Evolutionary conservation across 2,888 invertebrate genomes (phyloP), one percentile per base, ranked within the genome.

Genomic region (Polyploca ridens): DNA sequence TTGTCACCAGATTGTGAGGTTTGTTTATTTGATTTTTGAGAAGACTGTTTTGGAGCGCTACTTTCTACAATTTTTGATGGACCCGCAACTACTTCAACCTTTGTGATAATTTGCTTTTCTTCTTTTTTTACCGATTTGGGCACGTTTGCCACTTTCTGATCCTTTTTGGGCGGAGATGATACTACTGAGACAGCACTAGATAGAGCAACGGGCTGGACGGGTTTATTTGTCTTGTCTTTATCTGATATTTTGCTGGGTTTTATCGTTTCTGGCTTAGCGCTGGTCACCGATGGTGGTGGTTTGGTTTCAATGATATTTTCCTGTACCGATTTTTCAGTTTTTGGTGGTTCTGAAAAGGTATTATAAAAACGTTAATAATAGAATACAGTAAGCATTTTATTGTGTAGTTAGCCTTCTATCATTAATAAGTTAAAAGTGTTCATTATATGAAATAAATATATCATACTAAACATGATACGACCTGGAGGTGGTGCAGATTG

Each of bases 401-500:
- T 19, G 19, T 49, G 49, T 16, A 19, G 8, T 0, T 16, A 54
- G 10, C 54, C 19, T 19, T 19, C n/a, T n/a, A n/a, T n/a, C 19
- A 54, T 54, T 10, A 10, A 19, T 16, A 54, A 8, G 10, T 16
- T 10, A 10, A 19, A 27, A 58, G 5, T 27, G n/a, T n/a, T 13
- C 10, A 33, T 58, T 33, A 27, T 44, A n/a, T 57, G 54, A 7
- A 60, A 66, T 44, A 58, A 10, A 44, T 8, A 44, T 8, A 57
- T 57, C 38, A 63, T 61, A 63, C 13, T 62, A 67, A 73, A 63
- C 54, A 69, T 63, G 73, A 74, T 79, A 76, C 85, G 87, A 96
- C 97, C 96, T 93, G 96, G 94, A 85, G 95, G 90, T 33, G 97
- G 96, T 33, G 96, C 96, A 78, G 97, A 98, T 78, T 98, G 97